These are phyloP conservation scores for Zoanthus sansibaricus DNA, from an alignment of 92 coral and sea anemone species.

Conservation along the genomic window DNA sequence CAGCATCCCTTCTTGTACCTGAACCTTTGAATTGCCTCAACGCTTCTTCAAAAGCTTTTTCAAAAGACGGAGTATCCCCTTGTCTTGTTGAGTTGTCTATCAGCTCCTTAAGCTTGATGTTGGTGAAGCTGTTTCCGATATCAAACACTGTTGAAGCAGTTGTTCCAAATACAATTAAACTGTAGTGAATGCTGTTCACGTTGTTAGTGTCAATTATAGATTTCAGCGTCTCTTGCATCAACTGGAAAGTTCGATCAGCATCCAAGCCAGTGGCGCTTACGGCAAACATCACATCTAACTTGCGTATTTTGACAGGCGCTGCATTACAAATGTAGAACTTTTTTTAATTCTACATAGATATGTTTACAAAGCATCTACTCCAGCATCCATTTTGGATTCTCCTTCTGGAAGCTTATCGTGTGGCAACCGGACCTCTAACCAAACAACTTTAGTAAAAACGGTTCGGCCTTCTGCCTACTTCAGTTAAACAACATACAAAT, in stretches of 20 bases:
- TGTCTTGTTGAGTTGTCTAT: conserved; percentile 57
- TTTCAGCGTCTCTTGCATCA: conserved; percentile 80
- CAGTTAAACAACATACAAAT: too few species aligned
- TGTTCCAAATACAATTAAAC: conserved; percentile 84
- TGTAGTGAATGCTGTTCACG: conserved; percentile 71
- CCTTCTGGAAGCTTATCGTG: too few species aligned
- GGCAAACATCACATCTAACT: conserved; percentile 80
- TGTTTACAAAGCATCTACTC: too few species aligned
- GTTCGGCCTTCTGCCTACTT: too few species aligned
- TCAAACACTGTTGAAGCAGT: conserved; percentile 66
- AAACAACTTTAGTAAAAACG: too few species aligned
- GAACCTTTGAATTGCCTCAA: conserved; percentile 62
- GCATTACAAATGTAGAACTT: neutral
- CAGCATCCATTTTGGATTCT: too few species aligned
- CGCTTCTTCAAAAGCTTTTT: conserved; percentile 74
- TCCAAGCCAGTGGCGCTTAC: conserved; percentile 79
- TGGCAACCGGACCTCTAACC: too few species aligned
- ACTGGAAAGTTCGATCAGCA: conserved; percentile 56
- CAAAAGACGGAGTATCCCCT: conserved; percentile 67
- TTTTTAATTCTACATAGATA: too few species aligned
- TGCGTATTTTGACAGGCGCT: conserved; percentile 67
- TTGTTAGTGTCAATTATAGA: conserved; percentile 81
- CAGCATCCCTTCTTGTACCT: conserved; percentile 73
- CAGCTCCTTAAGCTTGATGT: conserved; percentile 63
- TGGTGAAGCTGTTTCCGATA: conserved; percentile 56